Evolutionary conservation across 1,140 invertebrate genomes (phyloP), one percentile per base, ranked within the genome.

Genomic region (Bombus soroeensis): DNA sequence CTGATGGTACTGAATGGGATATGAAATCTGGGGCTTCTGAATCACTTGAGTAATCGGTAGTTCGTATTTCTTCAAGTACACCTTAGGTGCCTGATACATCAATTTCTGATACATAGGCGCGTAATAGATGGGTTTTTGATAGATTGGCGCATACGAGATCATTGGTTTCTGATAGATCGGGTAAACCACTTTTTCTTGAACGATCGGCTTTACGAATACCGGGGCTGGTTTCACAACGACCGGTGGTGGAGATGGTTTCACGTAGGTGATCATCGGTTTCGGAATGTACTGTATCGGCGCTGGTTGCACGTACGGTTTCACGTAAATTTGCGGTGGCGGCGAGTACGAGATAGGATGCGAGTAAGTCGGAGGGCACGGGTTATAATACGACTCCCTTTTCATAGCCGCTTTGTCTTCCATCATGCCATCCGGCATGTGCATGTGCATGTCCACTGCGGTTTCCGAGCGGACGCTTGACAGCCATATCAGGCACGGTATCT

Each of bases 401-500:
- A 91, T 91, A 13, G 87, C 28, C 59, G 66, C 70, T 25, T 88
- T 89, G 0, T 92, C 88, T 57, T 87, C 86, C 87, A 84, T 53
- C 83, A 74, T 75, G 6, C 87, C 88, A 32, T 85, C 87, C 37
- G 76, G 25, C 82, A 90, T 88, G 70, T 80, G 87, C 81, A 89
- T 88, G 62, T 78, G 86, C 83, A 76, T 87, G 18, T 87, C 81
- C 86, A 91, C 89, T n/a, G 78, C 85, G 66, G 89, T 85, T 34
- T 94, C 92, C 66, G 92, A 92, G 3, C 86, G 91, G 64, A 93
- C 92, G 66, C 89, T 89, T 68, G 92, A 88, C 70, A 95, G 86
- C 91, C 93, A 95, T 89, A 94, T 85, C 70, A 94, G 59, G 83
- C 90, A 87, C 39, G 92, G 77, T 73, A 93, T 82, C 93, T 94